Evolutionary conservation across 2,888 invertebrate genomes (phyloP), one percentile per base, ranked within the genome.

Genomic region (Melieria picta): DNA sequence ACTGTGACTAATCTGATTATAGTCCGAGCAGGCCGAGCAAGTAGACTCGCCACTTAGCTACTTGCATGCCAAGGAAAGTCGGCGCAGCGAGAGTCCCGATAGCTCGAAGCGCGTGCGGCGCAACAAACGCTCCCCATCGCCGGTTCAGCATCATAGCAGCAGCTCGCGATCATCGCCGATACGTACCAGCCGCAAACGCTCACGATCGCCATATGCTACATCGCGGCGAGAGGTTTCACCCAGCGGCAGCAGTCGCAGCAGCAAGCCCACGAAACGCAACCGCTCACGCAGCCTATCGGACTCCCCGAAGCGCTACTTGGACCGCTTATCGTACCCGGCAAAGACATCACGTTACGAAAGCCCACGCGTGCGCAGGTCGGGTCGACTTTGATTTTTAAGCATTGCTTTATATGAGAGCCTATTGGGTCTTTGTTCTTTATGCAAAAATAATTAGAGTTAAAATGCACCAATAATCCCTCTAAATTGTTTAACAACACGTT

Each of bases 101-200:
- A 75, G 76, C 69, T 76, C 78, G 5, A 82, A 79, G 71, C 80
- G 81, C 71, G 73, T 77, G 4, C 81, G 80, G 45, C 80, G 80
- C 16, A 71, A 72, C 1, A 81, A 79, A 72, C 78, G 77, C 55
- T 82, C 83, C 7, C 79, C 82, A 13, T 83, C 86, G 7, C 83
- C 85, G 5, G 78, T 47, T 7, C 73, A 71, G 11, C 76, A 78
- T 65, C 75, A 76, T 4, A 78, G 79, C 46, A 75, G 76, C 68
- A 80, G 79, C 48, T 77, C 80, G 1, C 80, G 81, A 9, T 78
- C 80, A 0, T 85, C 84, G 72, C 84, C 89, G 10, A 83, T 84
- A 0, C 84, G 87, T 13, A 72, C 73, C 65, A 82, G 79, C 43
- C 76, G 78, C 57, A 87, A 87, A 79, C 85, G 89, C 55, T 88